Conservation (phyloP, 2,113 vertebrate species). For the Neotoma lepida region DNA sequence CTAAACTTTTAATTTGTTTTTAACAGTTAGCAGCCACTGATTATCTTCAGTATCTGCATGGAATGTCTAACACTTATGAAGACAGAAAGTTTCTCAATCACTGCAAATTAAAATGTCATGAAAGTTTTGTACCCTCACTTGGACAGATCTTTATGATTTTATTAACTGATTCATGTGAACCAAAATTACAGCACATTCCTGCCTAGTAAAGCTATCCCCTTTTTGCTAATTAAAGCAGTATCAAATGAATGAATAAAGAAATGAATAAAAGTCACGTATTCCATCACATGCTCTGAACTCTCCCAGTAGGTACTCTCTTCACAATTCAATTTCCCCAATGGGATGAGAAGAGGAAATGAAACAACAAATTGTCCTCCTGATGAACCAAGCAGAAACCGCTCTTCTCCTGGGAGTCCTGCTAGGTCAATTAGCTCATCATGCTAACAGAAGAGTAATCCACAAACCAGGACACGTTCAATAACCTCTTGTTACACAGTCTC, state of each 20-base stretch:
- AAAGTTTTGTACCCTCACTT: slow-evolving; percentile 66
- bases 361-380: slow-evolving; percentile 86
- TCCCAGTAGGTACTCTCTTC: slow-evolving; percentile 86
- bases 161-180: slow-evolving; percentile 80
- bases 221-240: slow-evolving; percentile 86
- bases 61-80: slow-evolving; percentile 46
- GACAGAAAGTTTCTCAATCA: not conserved
- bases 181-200: slow-evolving; percentile 80
- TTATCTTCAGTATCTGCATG: not conserved
- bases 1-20: not conserved
- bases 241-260: slow-evolving; percentile 77
- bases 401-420: slow-evolving; percentile 80
- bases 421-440: slow-evolving; percentile 87
- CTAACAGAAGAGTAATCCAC: slow-evolving; percentile 79
- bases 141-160: slow-evolving; percentile 70
- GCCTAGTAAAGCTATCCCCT: slow-evolving; percentile 82
- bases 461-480: slow-evolving; percentile 73
- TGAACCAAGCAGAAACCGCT: slow-evolving; percentile 86
- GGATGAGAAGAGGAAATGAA: slow-evolving; percentile 86
- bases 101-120: slow-evolving; percentile 69
- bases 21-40: slow-evolving; percentile 48
- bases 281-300: slow-evolving; percentile 82
- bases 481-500: slow-evolving; percentile 62
- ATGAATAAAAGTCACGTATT: slow-evolving; percentile 84
- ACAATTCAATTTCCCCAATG: slow-evolving; percentile 86